A percentile compares a stretch with the other conserved stretches of the same genome.
Evolutionary conservation across 2,113 vertebrate species (phyloP).

Genomic region (Pholis gunnellus): DNA sequence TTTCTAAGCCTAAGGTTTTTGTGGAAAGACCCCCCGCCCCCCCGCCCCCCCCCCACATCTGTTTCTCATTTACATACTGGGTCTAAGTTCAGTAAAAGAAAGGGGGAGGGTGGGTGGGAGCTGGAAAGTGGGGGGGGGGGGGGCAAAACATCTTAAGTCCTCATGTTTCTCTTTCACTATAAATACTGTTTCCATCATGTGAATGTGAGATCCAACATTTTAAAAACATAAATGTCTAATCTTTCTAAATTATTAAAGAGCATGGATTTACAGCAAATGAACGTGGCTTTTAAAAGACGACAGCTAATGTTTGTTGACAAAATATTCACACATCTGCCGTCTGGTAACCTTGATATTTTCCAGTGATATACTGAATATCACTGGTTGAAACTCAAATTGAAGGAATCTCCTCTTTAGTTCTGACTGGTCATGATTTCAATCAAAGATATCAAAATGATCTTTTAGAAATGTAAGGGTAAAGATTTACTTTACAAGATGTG

Average conservation of each 20-base stretch:
- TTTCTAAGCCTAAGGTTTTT: conserved; percentile 55
- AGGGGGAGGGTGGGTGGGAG: conserved; percentile 12
- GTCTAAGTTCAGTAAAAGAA: conserved; percentile 60
- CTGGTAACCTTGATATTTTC: conserved; percentile 21
- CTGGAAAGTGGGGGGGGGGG: not conserved
- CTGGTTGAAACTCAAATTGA: not conserved
- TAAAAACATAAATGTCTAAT: conserved; percentile 7
- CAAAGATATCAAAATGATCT: not conserved
- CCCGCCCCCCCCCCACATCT: conserved; percentile 59
- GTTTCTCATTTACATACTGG: conserved; percentile 74
- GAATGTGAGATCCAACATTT: conserved; percentile 11
- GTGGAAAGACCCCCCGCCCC: conserved; percentile 48
- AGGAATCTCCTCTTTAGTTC: conserved; percentile 2
- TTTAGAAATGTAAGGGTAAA: not conserved
- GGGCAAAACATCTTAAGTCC: conserved; percentile 35
- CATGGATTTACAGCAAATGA: conserved; percentile 9
- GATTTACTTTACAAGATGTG: not conserved
- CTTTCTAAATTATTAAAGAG: conserved; percentile 20
- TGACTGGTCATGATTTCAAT: conserved; percentile 2
- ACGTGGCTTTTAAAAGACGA: conserved; percentile 43
- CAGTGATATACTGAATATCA: conserved; percentile 18
- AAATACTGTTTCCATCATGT: conserved; percentile 36
- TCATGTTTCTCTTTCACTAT: conserved; percentile 51
- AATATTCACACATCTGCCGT: conserved; percentile 19
- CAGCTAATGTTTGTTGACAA: conserved; percentile 28